Percentiles rank a stretch among this genome's conserved stretches.
Evolutionary conservation across 2,797 vertebrate genomes (phyloP).

Genomic region (Eidolon dupreanum): DNA sequence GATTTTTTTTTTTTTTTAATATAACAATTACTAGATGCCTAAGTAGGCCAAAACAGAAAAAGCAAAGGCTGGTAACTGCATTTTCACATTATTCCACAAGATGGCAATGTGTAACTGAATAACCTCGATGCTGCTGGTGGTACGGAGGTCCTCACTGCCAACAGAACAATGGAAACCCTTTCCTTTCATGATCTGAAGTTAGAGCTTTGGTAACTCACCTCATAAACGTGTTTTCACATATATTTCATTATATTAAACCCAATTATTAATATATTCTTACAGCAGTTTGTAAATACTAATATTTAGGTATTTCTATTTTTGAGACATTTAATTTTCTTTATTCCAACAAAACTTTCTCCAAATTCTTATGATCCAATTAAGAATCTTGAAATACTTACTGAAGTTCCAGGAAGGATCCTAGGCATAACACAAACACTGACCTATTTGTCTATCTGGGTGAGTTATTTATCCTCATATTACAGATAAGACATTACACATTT

Average conservation of each 20-base stretch:
- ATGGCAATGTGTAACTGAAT: constrained; percentile 83
- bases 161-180: constrained; percentile 75
- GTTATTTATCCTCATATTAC: background rate
- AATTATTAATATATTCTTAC: background rate
- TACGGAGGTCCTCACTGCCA: constrained; percentile 26
- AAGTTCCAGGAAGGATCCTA: background rate
- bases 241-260: background rate
- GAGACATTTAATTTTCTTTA: constrained; percentile 10
- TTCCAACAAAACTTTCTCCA: background rate
- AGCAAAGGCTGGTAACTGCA: constrained; percentile 34
- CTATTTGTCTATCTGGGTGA: background rate
- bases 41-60: constrained; percentile 7
- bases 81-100: constrained; percentile 83
- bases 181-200: background rate
- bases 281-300: background rate
- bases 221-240: background rate
- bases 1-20: background rate
- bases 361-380: background rate
- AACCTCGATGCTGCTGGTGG: background rate
- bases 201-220: constrained; percentile 17
- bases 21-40: background rate
- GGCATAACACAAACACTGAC: background rate
- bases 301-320: background rate
- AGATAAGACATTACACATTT: background rate
- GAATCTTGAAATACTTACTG: background rate